Conservation (phyloP, 1,140 invertebrate genomes). For the Eulimnadia texana region DNA sequence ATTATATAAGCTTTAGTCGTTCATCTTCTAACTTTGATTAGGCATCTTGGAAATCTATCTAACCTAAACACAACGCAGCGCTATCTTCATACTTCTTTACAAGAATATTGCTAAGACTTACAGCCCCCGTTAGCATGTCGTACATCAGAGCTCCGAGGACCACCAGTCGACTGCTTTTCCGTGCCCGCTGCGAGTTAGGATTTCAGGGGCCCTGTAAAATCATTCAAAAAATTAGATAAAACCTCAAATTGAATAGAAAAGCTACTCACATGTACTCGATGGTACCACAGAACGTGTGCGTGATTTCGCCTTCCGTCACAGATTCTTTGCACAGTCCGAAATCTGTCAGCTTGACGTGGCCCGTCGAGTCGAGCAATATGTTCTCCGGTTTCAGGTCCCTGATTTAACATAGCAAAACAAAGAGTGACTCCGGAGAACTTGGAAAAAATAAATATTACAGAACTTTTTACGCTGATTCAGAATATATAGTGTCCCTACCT, state of each 20-base stretch:
- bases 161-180: slow-evolving; percentile 55
- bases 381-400: slow-evolving; percentile 55
- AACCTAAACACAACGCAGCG: too few relatives aligned
- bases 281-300: slow-evolving; percentile 51
- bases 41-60: too few relatives aligned
- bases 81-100: background rate
- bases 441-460: too few relatives aligned
- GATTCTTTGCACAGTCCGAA: slow-evolving; percentile 56
- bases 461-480: too few relatives aligned
- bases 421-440: too few relatives aligned
- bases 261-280: slow-evolving; percentile 48
- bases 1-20: too few relatives aligned
- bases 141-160: slow-evolving; percentile 53
- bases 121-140: slow-evolving; percentile 37
- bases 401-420: background rate
- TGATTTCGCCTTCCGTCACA: slow-evolving; percentile 36
- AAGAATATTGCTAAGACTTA: background rate
- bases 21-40: too few relatives aligned
- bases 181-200: slow-evolving; percentile 28
- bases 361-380: slow-evolving; percentile 44
- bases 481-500: too few relatives aligned
- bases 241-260: slow-evolving; percentile 1
- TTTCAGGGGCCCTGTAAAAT: slow-evolving; percentile 25
- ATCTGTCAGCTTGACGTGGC: slow-evolving; percentile 52
- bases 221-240: background rate